These are phyloP conservation scores for Protodeltote pygarga DNA, from an alignment of 2,888 invertebrate genomes.

Conservation along the genomic window DNA sequence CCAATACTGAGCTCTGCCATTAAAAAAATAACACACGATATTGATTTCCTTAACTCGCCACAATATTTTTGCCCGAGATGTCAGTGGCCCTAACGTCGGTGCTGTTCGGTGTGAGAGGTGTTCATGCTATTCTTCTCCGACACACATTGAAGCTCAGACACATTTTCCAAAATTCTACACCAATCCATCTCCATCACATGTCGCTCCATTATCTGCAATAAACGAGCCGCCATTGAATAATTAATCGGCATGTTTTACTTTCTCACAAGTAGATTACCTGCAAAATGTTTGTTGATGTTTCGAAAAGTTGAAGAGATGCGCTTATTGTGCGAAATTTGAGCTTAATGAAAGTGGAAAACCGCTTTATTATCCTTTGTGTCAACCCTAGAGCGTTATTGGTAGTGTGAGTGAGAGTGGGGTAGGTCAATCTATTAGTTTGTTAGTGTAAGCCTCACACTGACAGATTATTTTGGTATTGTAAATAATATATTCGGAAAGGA, in stretches of 20 bases:
- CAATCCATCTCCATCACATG: no score
- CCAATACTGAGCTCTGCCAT: no score
- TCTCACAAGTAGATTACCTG: conserved; percentile 1
- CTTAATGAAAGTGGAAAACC: conserved; percentile 11
- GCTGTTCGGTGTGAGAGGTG: no score
- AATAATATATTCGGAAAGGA: conserved; percentile 1
- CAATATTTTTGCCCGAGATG: no score
- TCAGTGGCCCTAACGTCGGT: no score
- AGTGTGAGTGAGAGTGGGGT: conserved; percentile 23
- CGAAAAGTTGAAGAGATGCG: conserved; percentile 7
- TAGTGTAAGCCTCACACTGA: conserved; percentile 31
- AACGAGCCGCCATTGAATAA: no score
- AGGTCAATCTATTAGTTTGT: conserved; percentile 53
- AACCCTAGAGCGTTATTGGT: conserved; percentile 29
- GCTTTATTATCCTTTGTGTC: conserved; percentile 20
- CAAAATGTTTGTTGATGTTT: conserved; percentile 1
- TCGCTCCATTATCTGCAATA: no score
- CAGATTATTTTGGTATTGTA: conserved; percentile 33
- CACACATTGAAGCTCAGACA: no score
- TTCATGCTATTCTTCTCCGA: no score
- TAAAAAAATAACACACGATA: no score
- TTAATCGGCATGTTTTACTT: neutral
- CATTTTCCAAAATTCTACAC: no score
- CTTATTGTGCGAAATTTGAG: conserved; percentile 16
- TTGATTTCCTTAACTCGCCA: no score